Evolutionary conservation across 2,888 invertebrate genomes (phyloP).

Genomic region (Tubulanus polymorphus): DNA sequence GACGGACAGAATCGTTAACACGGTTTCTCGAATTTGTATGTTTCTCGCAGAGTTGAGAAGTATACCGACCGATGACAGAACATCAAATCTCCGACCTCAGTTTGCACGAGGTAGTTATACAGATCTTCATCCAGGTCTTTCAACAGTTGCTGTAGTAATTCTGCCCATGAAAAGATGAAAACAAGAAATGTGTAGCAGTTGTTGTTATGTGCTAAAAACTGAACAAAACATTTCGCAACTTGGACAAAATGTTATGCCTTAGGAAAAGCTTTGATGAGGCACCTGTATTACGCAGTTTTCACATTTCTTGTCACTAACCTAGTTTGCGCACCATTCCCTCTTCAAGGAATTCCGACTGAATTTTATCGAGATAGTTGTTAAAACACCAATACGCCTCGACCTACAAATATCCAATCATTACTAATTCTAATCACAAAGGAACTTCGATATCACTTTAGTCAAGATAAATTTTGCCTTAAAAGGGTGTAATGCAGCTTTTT

Average conservation of each 20-base stretch:
- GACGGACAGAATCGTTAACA: too few relatives aligned
- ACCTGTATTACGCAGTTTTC: too few relatives aligned
- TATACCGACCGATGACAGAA: constrained; percentile 50
- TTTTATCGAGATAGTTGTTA: constrained; percentile 41
- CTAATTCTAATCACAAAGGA: too few relatives aligned
- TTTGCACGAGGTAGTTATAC: constrained; percentile 31
- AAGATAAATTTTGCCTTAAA: too few relatives aligned
- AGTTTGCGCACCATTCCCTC: constrained; percentile 48
- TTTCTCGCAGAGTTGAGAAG: too few relatives aligned
- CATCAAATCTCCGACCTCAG: constrained; percentile 41
- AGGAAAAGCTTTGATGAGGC: too few relatives aligned
- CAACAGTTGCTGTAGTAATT: constrained; percentile 36
- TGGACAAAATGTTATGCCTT: too few relatives aligned
- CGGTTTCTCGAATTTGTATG: too few relatives aligned
- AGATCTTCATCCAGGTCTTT: constrained; percentile 41
- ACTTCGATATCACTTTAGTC: too few relatives aligned
- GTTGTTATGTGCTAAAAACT: too few relatives aligned
- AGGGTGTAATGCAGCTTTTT: too few relatives aligned
- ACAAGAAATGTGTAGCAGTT: not conserved
- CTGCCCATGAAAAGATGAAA: constrained; percentile 18
- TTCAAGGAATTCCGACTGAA: constrained; percentile 45
- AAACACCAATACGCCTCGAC: constrained; percentile 53
- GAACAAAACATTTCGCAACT: too few relatives aligned
- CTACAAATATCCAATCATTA: constrained; percentile 34
- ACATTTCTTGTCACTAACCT: constrained; percentile 23